A percentile compares a stretch with the other conserved stretches of the same genome.
Evolutionary conservation across 2,113 vertebrate genomes (phyloP).

Genomic region (Ivindomyrus marchei): DNA sequence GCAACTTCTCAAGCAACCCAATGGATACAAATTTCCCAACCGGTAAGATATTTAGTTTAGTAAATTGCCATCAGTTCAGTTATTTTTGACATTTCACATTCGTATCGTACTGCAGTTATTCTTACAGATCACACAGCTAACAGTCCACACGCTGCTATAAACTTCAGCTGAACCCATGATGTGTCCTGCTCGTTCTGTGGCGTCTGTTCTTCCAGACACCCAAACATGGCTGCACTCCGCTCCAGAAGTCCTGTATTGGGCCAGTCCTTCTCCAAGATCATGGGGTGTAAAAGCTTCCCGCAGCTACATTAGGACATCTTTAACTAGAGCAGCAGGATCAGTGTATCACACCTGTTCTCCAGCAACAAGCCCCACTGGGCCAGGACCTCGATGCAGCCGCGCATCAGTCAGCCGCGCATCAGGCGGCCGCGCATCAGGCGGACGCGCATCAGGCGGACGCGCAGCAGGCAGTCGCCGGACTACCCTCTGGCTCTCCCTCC

Average conservation of each 20-base stretch:
- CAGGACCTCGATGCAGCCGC: not conserved
- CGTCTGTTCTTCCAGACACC: not conserved
- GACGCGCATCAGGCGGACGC: not conserved
- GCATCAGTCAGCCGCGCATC: not conserved
- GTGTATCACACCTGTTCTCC: not conserved
- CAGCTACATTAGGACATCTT: not conserved
- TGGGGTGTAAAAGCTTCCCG: not conserved
- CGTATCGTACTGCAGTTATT: no score
- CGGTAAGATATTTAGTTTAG: conserved; percentile 13
- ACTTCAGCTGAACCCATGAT: not conserved
- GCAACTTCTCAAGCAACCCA: not conserved
- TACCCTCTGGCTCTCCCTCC: conserved; percentile 20
- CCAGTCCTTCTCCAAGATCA: not conserved
- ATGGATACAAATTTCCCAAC: conserved; percentile 1
- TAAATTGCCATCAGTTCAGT: not conserved
- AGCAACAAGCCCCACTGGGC: not conserved
- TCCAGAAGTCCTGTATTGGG: conserved; percentile 7
- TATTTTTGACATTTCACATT: not conserved
- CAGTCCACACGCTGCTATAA: not conserved
- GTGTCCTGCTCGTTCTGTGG: not conserved
- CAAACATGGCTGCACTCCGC: not conserved
- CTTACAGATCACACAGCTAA: not conserved
- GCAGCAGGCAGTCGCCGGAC: not conserved
- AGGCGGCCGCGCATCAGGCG: not conserved
- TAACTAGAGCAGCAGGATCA: not conserved